These are phyloP conservation scores for Stenotaenia linearis DNA, from an alignment of 2,888 invertebrate genomes.

Conservation along the genomic window DNA sequence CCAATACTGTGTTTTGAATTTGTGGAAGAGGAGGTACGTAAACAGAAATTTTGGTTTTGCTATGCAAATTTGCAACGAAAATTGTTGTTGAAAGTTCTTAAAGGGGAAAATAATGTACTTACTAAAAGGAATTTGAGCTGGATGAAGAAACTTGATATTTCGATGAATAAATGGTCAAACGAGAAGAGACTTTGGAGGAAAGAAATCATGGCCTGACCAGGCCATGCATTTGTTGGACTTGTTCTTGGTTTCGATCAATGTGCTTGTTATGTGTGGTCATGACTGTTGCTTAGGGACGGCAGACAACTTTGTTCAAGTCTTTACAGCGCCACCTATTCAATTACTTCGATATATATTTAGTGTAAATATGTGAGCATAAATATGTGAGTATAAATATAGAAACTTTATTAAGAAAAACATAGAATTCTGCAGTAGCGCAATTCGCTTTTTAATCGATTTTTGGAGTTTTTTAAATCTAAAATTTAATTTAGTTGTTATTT, in stretches of 20 bases:
- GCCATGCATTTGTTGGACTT: not conserved
- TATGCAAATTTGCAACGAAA: too few relatives aligned
- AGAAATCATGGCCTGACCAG: slow-evolving; percentile 19
- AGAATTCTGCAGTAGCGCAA: too few relatives aligned
- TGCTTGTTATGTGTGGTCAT: slow-evolving; percentile 13
- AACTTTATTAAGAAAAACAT: too few relatives aligned
- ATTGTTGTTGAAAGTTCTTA: not conserved
- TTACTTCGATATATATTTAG: too few relatives aligned
- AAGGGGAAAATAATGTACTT: not conserved
- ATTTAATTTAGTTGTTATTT: too few relatives aligned
- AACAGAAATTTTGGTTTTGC: too few relatives aligned
- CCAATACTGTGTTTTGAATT: too few relatives aligned
- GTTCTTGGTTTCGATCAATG: not conserved
- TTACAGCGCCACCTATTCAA: not conserved
- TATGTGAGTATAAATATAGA: too few relatives aligned
- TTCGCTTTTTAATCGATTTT: too few relatives aligned
- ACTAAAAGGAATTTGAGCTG: not conserved
- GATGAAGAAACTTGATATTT: not conserved
- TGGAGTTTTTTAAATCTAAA: too few relatives aligned
- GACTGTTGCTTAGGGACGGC: not conserved
- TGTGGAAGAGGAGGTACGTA: too few relatives aligned
- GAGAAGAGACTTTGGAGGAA: not conserved
- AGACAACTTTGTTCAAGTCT: not conserved
- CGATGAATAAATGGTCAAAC: not conserved
- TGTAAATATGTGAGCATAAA: too few relatives aligned